Evolutionary conservation across 2,113 vertebrate genomes (phyloP), one percentile per base, ranked within the genome.

Genomic region (Tamias sibiricus): DNA sequence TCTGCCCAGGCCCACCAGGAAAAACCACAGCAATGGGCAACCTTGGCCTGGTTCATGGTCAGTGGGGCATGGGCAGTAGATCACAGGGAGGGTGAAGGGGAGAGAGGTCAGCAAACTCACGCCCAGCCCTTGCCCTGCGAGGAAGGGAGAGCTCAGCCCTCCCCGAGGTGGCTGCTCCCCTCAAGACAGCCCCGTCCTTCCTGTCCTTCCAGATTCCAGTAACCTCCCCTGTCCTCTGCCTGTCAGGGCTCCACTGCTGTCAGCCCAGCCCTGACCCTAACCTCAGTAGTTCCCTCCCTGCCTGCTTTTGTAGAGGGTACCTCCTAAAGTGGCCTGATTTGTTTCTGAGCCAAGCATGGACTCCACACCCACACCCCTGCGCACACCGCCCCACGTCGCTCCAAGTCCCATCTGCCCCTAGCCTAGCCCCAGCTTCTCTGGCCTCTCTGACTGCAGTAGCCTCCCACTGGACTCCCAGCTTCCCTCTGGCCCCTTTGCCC

Each of bases 381-480:
- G 19, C 54, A 24, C 54, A 20, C 54, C 7, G 20, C 54, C 54
- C 54, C 54, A 57, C 54, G 11, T 30, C 6, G 19, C 59, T 71
- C 66, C 11, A 5, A 0, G 5, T 10, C 13, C 37, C 17, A 17
- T n/a, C 28, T 17, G 4, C 37, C 30, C 37, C 14, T 14, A 57
- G 32, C 86, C 88, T 17, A 42, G 13, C 19, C 28, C 20, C 0
- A 11, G 57, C n/a, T 66, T 49, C 64, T 84, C 54, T 26, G 42
- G 80, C 30, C 20, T 96, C 30, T 57, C 84, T n/a, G 44, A 37
- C 37, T 13, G 20, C 59, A 4, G 24, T 3, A 24, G 37, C 24
- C 26, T 75, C 74, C 26, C 71, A 22, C 28, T 11, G 22, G 42
- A 16, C 28, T 66, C 26, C 52, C 12, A 2, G 6, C 59, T 84